Base-by-base conservation (phyloP, 2,113 vertebrate genomes). In the Tretioscincus oriximinensis region DNA sequence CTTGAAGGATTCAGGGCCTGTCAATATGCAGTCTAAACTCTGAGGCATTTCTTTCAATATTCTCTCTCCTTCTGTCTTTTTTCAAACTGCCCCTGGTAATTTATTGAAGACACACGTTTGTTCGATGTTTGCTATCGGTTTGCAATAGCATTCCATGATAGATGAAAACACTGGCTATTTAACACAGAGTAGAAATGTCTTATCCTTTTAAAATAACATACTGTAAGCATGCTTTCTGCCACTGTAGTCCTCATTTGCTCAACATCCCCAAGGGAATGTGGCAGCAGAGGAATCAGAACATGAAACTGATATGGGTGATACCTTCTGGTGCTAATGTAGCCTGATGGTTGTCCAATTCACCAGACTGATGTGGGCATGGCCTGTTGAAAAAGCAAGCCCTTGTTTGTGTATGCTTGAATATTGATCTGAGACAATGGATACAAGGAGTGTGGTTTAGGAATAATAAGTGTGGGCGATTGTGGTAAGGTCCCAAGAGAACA, bases 81-180 rank as follows among this genome's bases (percentile, higher is more conserved):
- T 70, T 26, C 14, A 24, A 10, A 24, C 28, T 24, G 16, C 18
- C 90, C 10, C 85, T 95, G 94, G 92, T 94, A 94, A 92, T 96
- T 96, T 96, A 96, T 97, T 97, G 96, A 96, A 95, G 90, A 85
- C 95, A 93, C 84, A 90, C 93, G 80, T 87, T 93, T 92, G 88
- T 90, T 85, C 35, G 85, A 87, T 90, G 18, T 96, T 95, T 95
- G 95, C 93, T 96, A 93, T 91, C 88, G 90, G 87, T 91, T 94
- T 93, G 90, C 88, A 90, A 92, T 89, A 80, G 90, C n/a, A 95
- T 97, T 95, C 96, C 96, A 92, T 8, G 81, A 91, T 87, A 93
- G 92, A 96, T 96, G 93, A 91, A 96, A 97, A 95, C 81, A 80
- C 63, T 76, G 76, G 81, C 77, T 41, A 64, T 80, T 86, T 85